Percentiles rank a stretch among this genome's conserved stretches.
Evolutionary conservation across 2,113 vertebrate species (phyloP).

Genomic region (Promerops cafer): DNA sequence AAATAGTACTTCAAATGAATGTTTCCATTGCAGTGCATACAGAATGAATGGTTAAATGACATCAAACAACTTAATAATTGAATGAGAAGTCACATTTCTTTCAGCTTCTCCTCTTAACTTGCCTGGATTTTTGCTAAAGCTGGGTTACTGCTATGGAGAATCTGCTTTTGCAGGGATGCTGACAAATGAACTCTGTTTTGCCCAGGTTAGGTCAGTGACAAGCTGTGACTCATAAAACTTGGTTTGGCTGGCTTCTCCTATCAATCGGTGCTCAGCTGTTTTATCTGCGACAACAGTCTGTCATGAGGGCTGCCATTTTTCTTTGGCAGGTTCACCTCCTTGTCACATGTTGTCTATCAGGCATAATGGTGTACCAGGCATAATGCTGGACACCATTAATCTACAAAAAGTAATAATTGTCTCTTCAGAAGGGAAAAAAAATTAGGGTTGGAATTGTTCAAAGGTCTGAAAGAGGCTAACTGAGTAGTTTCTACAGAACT

Average conservation of each 20-base stretch:
- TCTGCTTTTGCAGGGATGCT: neutral
- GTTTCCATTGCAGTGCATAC: neutral
- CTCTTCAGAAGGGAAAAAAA: neutral
- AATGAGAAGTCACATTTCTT: neutral
- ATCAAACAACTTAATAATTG: neutral
- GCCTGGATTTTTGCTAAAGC: neutral
- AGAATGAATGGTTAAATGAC: neutral
- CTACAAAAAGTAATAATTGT: neutral
- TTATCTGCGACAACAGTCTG: neutral
- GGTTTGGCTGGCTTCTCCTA: neutral
- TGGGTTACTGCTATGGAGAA: neutral
- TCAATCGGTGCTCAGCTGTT: neutral
- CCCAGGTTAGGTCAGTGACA: neutral
- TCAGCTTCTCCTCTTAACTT: neutral
- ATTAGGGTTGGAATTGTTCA: neutral
- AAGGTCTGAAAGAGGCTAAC: neutral
- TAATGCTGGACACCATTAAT: neutral
- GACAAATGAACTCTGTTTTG: neutral
- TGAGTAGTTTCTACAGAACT: neutral
- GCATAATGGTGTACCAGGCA: neutral
- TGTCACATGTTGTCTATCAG: neutral
- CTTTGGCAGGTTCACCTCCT: neutral
- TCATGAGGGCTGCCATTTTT: neutral
- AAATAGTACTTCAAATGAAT: slow-evolving; percentile 22
- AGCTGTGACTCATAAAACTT: neutral